Evolutionary conservation across 2,113 vertebrate species (phyloP), one percentile per base, ranked within the genome.

Genomic region (Ovibos moschatus): DNA sequence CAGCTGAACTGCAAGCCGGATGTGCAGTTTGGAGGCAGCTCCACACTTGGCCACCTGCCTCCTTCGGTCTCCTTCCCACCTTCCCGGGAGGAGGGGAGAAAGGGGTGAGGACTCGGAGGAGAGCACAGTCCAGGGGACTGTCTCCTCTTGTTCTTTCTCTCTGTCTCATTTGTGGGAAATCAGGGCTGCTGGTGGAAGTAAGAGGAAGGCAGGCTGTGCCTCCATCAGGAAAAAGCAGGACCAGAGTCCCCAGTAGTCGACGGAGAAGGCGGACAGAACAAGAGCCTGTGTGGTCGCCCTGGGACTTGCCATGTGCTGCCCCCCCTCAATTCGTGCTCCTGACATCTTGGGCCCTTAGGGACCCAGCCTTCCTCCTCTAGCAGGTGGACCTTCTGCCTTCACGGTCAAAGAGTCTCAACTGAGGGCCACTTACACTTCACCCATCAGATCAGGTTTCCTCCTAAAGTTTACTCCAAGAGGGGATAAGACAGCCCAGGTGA

Each of bases 191-290:
- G 79, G 17, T 21, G 30, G 47, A 33, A 51, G 17, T 51, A n/a
- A n/a, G 79, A 23, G 30, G 30, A 13, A 30, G 47, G 10, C 17
- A 51, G 47, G 30, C 78, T 51, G 47, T 51, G 60, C 16, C 23
- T 81, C 21, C 21, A 3, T 1, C 23, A 21, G 25, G 13, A 6
- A 4, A 9, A 21, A 45, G 53, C 9, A 62, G 28, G 27, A 14
- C 40, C 0, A 0, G 40, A n/a, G 53, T 21, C 47, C n/a, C 36
- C 15, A 15, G 83, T 27, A 30, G 25, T 50, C 4, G 1, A 40
- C 0, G 0, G 47, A 28, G 40, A 27, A 84, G 25, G n/a, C 4
- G 13, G 33, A 51, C 17, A 12, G 43, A 64, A 87, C 7, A 3
- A 87, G 89, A 12, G 89, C 40, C 15, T 13, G 19, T 15, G 87